Evolutionary conservation across 2,888 invertebrate genomes (phyloP), one percentile per base, ranked within the genome.

Genomic region (Netelia melanura): DNA sequence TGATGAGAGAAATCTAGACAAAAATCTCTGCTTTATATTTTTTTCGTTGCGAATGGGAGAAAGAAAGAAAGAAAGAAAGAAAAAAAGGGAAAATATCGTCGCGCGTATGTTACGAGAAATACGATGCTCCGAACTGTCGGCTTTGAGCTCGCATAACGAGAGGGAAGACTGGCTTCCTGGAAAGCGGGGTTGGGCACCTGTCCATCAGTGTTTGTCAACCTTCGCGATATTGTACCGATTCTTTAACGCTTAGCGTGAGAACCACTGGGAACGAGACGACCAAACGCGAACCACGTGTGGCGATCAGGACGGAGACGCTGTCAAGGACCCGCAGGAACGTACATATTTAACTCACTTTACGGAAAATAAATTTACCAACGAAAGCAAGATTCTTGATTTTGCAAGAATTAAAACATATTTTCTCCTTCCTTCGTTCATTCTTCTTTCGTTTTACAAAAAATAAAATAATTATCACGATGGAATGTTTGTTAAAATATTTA

Each of bases 101-200:
- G 38, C 61, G 14, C 67, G 67, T 75, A 74, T 75, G 64, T 75
- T 62, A 48, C 48, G 48, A 48, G 48, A 48, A 48, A 48, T 38
- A 67, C 54, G 84, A 77, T 72, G 77, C 76, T 78, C 61, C 78
- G 74, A 56, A 81, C 64, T 81, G 76, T 81, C 84, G 76, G 72
- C 61, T 84, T 65, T 76, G 82, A 83, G 84, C 86, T 89, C 87
- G 86, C 87, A 86, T 88, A 89, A 81, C 80, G 82, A 87, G 90
- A 89, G 90, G 90, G 89, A 89, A 90, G 88, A 88, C 87, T 85
- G 88, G 91, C 92, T 93, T 93, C 92, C 92, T 92, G 92, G 93
- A 93, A 93, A 92, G 92, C 89, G 90, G 91, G 92, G 92, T 92
- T 91, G 93, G 92, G 92, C 93, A 93, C 93, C 93, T 93, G 93